A percentile compares a stretch with the other conserved stretches of the same genome.
phyloP scores from a whole-genome alignment of 2,797 vertebrate species.

The Urosaurus nigricauda region DNA sequence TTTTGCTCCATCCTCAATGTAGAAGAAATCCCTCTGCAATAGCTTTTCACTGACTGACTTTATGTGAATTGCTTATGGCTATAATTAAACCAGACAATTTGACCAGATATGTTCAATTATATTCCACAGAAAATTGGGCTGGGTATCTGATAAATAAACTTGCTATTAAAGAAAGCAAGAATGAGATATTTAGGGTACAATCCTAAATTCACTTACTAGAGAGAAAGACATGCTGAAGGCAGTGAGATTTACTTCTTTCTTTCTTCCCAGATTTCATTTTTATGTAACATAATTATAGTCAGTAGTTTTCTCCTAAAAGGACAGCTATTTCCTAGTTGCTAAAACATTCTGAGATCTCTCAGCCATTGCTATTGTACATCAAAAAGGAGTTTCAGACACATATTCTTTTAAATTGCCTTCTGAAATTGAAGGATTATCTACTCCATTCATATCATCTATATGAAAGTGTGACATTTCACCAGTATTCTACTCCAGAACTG shows the following conservation, averaged over 20 bases:
- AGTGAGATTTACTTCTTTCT: background rate
- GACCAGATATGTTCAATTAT: conserved; percentile 41
- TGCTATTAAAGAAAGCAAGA: conserved; percentile 19
- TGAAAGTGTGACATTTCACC: conserved; percentile 24
- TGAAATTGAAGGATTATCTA: conserved; percentile 33
- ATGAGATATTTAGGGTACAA: conserved; percentile 7
- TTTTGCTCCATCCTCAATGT: background rate
- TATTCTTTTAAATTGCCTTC: background rate
- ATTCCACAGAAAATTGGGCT: conserved; percentile 30
- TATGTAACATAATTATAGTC: conserved; percentile 27
- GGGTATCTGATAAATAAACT: conserved; percentile 31
- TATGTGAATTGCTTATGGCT: background rate
- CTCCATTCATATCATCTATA: conserved; percentile 37
- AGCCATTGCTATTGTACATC: background rate
- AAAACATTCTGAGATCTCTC: conserved; percentile 42
- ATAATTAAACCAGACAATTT: conserved; percentile 35
- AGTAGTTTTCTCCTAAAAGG: conserved; percentile 25
- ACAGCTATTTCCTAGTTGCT: conserved; percentile 25
- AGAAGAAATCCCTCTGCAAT: background rate
- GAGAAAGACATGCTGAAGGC: background rate
- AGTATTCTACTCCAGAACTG: background rate
- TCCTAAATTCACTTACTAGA: background rate
- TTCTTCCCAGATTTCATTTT: background rate
- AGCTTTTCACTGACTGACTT: background rate
- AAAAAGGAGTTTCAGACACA: background rate